Evolutionary conservation across 2,888 invertebrate genomes (phyloP).

Genomic region (Charanyca ferruginea): DNA sequence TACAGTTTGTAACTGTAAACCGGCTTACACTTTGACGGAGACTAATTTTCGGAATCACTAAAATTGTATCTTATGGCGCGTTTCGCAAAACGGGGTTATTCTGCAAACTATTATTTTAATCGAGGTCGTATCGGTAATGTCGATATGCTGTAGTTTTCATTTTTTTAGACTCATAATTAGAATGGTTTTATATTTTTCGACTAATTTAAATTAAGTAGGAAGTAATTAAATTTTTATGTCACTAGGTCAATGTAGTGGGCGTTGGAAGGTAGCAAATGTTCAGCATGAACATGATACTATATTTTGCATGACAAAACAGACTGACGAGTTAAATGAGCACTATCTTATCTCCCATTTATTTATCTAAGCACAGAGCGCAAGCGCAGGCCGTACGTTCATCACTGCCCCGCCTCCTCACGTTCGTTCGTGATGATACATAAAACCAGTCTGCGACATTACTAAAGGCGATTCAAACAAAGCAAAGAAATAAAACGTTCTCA

Average conservation of each 20-base stretch:
- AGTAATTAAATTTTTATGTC: constrained; percentile 6
- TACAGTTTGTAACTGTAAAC: constrained; percentile 66
- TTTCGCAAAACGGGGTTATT: constrained; percentile 49
- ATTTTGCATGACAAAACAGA: constrained; percentile 36
- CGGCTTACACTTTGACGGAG: constrained; percentile 72
- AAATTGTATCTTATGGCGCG: constrained; percentile 63
- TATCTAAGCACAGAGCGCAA: constrained; percentile 59
- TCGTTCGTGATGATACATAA: constrained; percentile 66
- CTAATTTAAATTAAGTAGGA: not conserved
- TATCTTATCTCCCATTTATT: constrained; percentile 65
- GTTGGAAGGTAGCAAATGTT: constrained; percentile 22
- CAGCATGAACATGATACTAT: constrained; percentile 22
- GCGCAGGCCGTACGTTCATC: constrained; percentile 49
- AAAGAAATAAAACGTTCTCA: constrained; percentile 64
- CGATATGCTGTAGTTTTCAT: constrained; percentile 5
- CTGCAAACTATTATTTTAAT: constrained; percentile 46
- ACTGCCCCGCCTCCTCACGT: constrained; percentile 62
- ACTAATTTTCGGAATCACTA: constrained; percentile 69
- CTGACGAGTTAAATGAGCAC: constrained; percentile 50
- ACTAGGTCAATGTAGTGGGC: constrained; percentile 21
- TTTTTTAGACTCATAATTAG: not conserved
- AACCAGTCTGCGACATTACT: constrained; percentile 60
- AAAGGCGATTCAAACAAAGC: constrained; percentile 56
- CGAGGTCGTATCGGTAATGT: constrained; percentile 10
- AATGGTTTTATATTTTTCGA: not conserved